Conservation (phyloP, 2,113 vertebrate genomes). For the Anhinga rufa region DNA sequence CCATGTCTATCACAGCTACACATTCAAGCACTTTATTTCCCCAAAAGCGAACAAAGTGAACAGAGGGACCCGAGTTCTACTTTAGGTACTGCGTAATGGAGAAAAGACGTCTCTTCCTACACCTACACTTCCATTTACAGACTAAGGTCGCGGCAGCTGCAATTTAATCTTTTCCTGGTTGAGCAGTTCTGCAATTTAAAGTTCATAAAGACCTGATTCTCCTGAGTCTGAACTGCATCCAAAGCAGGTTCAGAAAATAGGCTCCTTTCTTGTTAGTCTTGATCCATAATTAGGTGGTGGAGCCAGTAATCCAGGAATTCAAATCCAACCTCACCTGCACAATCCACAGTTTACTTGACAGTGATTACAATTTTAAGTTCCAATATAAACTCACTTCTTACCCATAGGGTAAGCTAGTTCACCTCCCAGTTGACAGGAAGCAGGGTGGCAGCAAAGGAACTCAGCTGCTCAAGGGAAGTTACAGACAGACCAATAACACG, state of each 20-base stretch:
- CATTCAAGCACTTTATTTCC: not conserved
- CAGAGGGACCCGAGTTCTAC: not conserved
- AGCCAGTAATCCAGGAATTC: not conserved
- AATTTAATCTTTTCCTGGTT: not conserved
- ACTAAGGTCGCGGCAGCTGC: not conserved
- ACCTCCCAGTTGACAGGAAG: not conserved
- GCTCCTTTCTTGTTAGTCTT: not conserved
- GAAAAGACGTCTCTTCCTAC: not conserved
- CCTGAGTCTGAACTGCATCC: not conserved
- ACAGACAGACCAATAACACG: not conserved
- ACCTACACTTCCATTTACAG: not conserved
- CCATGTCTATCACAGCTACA: not conserved
- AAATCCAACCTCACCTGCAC: not conserved
- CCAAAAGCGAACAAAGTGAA: not conserved
- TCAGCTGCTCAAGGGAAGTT: not conserved
- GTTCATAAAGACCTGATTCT: slow-evolving; percentile 4
- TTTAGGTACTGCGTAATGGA: not conserved
- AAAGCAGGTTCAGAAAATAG: not conserved
- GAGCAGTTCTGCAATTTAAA: not conserved
- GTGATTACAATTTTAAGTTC: not conserved
- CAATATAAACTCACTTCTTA: not conserved
- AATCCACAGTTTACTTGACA: not conserved
- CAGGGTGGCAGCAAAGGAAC: not conserved
- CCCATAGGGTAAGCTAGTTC: not conserved
- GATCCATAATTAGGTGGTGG: not conserved